These are phyloP conservation scores for Laothoe populi DNA, from an alignment of 2,888 invertebrate genomes.

Conservation along the genomic window DNA sequence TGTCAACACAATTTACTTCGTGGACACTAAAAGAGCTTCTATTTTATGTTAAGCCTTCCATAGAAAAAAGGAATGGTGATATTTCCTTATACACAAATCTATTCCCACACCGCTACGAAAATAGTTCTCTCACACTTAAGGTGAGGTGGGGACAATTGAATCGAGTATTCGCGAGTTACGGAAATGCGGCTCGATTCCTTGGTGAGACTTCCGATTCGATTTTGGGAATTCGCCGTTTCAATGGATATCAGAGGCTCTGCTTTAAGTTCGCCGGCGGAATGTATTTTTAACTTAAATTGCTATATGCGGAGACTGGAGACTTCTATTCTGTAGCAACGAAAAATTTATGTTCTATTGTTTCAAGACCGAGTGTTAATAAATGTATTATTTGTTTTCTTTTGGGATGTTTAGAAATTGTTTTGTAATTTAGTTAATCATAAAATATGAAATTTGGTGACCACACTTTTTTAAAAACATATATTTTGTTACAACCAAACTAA, in stretches of 20 bases:
- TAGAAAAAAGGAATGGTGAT: neutral
- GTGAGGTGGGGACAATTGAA: slow-evolving; percentile 61
- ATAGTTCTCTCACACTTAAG: slow-evolving; percentile 69
- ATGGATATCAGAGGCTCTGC: slow-evolving; percentile 41
- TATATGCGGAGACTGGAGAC: neutral
- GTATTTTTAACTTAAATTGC: slow-evolving; percentile 41
- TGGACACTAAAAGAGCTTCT: no score
- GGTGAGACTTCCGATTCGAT: slow-evolving; percentile 53
- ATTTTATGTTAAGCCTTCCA: neutral
- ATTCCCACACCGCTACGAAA: slow-evolving; percentile 52
- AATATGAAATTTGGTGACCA: no score
- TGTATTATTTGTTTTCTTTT: no score
- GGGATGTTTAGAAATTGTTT: no score
- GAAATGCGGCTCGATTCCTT: slow-evolving; percentile 52
- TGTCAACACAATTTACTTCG: no score
- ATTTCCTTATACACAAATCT: slow-evolving; percentile 11
- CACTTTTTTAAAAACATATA: no score
- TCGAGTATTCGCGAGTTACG: slow-evolving; percentile 64
- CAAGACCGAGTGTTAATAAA: no score
- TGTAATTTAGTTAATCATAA: no score
- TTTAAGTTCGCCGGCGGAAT: slow-evolving; percentile 35
- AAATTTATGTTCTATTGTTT: no score
- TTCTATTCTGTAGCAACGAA: no score
- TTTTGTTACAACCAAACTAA: no score
- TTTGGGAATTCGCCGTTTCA: slow-evolving; percentile 45